phyloP scores from a whole-genome alignment of 2,888 invertebrate species.

The Podotricha telesiphe region DNA sequence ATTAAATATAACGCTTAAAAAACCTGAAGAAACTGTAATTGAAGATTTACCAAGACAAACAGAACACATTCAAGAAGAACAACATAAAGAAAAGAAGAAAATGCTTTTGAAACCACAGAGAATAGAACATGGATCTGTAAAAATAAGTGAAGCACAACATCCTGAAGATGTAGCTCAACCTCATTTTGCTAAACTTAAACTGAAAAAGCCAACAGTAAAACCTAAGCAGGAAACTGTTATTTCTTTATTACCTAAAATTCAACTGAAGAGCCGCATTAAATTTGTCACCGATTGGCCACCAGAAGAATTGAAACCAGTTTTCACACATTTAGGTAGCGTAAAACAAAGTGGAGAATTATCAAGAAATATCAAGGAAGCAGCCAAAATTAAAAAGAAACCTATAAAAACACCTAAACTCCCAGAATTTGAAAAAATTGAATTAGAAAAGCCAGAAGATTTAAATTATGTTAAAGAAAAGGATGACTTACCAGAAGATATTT shows the following conservation, averaged over 20 bases:
- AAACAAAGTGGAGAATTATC: constrained; percentile 87
- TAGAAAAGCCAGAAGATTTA: constrained; percentile 77
- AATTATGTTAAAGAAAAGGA: constrained; percentile 47
- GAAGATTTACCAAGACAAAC: constrained; percentile 7
- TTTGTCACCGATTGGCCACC: constrained; percentile 86
- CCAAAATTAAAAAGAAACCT: constrained; percentile 84
- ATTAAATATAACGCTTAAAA: background rate
- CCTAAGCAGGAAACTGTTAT: constrained; percentile 72
- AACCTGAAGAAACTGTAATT: constrained; percentile 41
- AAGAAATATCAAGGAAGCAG: constrained; percentile 87
- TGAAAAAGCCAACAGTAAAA: constrained; percentile 82
- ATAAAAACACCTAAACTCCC: constrained; percentile 77
- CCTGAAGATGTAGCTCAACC: constrained; percentile 83
- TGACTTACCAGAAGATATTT: constrained; percentile 46
- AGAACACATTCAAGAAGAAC: constrained; percentile 49
- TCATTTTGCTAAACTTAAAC: constrained; percentile 86
- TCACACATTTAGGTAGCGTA: constrained; percentile 81
- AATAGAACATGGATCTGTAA: constrained; percentile 84
- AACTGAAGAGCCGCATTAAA: constrained; percentile 88
- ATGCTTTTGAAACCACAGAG: constrained; percentile 75
- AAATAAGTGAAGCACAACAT: constrained; percentile 85
- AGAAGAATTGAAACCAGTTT: constrained; percentile 75
- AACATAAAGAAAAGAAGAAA: constrained; percentile 45
- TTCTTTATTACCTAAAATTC: constrained; percentile 84
- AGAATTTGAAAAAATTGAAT: constrained; percentile 74